Evolutionary conservation across 2,797 vertebrate species (phyloP), one percentile per base, ranked within the genome.

Genomic region (Schizopygopsis pylzovi): DNA sequence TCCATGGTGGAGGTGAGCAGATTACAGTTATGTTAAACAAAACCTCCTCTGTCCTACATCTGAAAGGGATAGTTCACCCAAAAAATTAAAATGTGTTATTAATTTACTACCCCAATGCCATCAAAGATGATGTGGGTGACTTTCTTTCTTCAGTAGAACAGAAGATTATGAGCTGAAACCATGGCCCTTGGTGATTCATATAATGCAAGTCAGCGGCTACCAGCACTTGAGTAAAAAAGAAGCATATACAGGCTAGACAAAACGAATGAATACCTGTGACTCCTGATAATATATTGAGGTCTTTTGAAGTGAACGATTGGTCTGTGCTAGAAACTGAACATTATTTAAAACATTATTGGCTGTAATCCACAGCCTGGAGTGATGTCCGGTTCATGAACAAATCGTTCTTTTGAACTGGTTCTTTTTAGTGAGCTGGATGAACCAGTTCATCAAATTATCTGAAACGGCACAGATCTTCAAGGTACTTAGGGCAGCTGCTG

Each of bases 1-100:
- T 92, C 90, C 84, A 94, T 96, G 94, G 61, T 98, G 59, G 92
- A 96, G 97, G 97, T 98, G 90, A 86, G 81, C 47, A 72, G 28
- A 54, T 71, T 28, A 43, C n/a, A 11, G 16, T 67, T 70, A 43
- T 43, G 9, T 43, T 43, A 43, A 43, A 43, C 41, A 43, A 43
- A 43, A 43, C 41, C 2, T 43, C 10, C 9, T 45, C 43, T 3
- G 43, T 45, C 43, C 22, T 13, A 47, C 45, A 54, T 61, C 10
- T 56, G 0, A 56, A 22, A 56, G 52, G 52, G 1, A 54, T 54
- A 54, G 0, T 18, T 54, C 16, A 59, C 22, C 9, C 54, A 1
- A 59, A 59, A 59, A 59, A 20, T n/a, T 0, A 4, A 11, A 4
- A 61, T n/a, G n/a, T n/a, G 56, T 22, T 59, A 1, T 12, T 59